Evolutionary conservation across 2,797 vertebrate species (phyloP).

Genomic region (Scleropages formosus): DNA sequence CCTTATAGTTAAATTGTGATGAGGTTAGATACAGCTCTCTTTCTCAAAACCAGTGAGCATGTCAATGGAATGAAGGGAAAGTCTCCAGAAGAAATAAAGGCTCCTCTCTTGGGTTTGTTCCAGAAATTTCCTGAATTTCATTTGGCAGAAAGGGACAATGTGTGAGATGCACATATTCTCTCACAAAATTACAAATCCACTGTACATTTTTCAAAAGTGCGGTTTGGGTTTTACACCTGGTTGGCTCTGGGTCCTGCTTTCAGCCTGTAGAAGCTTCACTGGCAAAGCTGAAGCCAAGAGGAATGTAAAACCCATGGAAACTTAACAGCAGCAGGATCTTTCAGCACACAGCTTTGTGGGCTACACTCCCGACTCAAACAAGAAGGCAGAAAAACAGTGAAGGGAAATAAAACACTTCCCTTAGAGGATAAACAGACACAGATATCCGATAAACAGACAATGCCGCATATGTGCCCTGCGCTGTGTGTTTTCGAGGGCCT

Average conservation of each 20-base stretch:
- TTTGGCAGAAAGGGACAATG: conserved; percentile 33
- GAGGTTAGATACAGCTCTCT: conserved; percentile 40
- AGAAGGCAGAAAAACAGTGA: not conserved
- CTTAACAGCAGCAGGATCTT: not conserved
- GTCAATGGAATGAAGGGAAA: conserved; percentile 41
- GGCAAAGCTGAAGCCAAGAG: not conserved
- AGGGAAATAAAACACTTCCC: not conserved
- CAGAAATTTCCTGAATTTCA: conserved; percentile 41
- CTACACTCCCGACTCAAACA: not conserved
- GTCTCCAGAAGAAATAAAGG: conserved; percentile 33
- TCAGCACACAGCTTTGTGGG: not conserved
- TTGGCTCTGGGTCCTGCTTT: not conserved
- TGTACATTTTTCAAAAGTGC: not conserved
- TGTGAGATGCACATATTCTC: not conserved
- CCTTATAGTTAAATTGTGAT: no score
- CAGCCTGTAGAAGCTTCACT: conserved; percentile 5
- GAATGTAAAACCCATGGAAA: conserved; percentile 9
- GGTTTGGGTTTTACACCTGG: not conserved
- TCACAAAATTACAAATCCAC: not conserved
- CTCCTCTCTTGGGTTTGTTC: conserved; percentile 39
- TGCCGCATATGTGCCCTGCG: conserved; percentile 49
- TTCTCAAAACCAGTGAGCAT: conserved; percentile 59
- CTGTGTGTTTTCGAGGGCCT: conserved; percentile 49
- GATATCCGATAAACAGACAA: conserved; percentile 4
- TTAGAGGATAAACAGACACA: conserved; percentile 10